phyloP scores from a whole-genome alignment of 35 echinoderm and acorn worm species.

The Acanthaster planci region DNA sequence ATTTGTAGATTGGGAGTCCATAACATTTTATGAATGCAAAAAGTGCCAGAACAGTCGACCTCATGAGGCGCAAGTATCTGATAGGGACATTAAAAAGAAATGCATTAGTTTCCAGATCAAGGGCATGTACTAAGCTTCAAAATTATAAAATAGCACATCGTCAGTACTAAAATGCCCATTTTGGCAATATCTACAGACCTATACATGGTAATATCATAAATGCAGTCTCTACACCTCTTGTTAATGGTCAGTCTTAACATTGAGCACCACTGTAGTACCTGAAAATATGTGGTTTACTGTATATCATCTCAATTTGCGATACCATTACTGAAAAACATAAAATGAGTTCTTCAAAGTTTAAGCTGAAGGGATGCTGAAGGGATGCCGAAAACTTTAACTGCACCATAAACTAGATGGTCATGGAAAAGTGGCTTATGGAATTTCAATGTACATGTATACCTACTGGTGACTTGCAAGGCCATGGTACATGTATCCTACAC shows the following conservation, averaged over 20 bases:
- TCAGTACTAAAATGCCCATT: neutral
- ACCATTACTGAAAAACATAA: neutral
- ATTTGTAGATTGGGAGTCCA: too few species aligned
- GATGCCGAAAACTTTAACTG: neutral
- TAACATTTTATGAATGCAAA: too few species aligned
- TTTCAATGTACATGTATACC: neutral
- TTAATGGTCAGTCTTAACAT: neutral
- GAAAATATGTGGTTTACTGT: neutral
- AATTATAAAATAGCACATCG: neutral
- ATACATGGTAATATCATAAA: neutral
- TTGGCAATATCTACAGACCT: slow-evolving; percentile 1
- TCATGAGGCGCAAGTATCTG: neutral
- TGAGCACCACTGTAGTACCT: neutral
- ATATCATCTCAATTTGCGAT: neutral
- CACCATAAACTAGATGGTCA: neutral
- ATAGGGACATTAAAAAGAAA: slow-evolving; percentile 7
- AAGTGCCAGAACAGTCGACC: too few species aligned
- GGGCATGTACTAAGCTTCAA: neutral
- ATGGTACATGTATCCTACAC: too few species aligned
- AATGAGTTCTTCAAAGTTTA: neutral
- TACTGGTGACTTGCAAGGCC: too few species aligned
- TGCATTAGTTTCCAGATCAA: neutral
- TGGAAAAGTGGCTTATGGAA: neutral
- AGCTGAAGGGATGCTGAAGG: neutral
- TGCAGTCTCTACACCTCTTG: neutral